Percentiles rank a stretch among this genome's conserved stretches.
phyloP scores from a whole-genome alignment of 2,888 invertebrate genomes.

The Smittia aterrima region DNA sequence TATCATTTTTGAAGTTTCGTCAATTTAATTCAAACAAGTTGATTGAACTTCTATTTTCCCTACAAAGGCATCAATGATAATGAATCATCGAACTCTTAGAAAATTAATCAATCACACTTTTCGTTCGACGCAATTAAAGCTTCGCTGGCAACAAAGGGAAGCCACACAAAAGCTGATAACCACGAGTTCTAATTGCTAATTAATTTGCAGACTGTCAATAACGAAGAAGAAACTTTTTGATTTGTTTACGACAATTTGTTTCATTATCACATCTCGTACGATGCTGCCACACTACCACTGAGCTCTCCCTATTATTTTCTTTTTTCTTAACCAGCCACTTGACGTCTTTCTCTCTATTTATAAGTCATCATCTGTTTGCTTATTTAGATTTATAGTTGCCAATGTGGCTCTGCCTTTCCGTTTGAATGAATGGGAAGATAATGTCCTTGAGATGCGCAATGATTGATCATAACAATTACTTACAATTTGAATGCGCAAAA shows the following conservation, averaged over 20 bases:
- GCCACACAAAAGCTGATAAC: too few species aligned
- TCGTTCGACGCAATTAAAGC: too few species aligned
- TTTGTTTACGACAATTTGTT: background rate
- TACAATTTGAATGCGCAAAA: slow-evolving; percentile 43
- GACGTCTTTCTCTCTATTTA: slow-evolving; percentile 3
- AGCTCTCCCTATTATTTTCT: background rate
- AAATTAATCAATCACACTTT: too few species aligned
- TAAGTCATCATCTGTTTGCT: slow-evolving; percentile 13
- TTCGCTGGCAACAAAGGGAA: too few species aligned
- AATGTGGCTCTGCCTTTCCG: background rate
- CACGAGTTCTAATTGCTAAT: too few species aligned
- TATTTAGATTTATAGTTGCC: slow-evolving; percentile 8
- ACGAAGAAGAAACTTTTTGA: background rate
- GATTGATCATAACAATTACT: background rate
- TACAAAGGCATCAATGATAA: too few species aligned
- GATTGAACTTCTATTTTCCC: too few species aligned
- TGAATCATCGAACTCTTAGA: too few species aligned
- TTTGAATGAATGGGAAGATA: background rate
- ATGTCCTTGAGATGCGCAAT: background rate
- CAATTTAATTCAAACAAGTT: too few species aligned
- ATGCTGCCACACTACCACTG: background rate
- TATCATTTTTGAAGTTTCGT: too few species aligned
- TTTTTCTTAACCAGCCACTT: background rate
- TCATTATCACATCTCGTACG: background rate
- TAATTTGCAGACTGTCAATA: too few species aligned